Conservation (phyloP, 2,888 invertebrate species). For the Aphidius colemani region DNA sequence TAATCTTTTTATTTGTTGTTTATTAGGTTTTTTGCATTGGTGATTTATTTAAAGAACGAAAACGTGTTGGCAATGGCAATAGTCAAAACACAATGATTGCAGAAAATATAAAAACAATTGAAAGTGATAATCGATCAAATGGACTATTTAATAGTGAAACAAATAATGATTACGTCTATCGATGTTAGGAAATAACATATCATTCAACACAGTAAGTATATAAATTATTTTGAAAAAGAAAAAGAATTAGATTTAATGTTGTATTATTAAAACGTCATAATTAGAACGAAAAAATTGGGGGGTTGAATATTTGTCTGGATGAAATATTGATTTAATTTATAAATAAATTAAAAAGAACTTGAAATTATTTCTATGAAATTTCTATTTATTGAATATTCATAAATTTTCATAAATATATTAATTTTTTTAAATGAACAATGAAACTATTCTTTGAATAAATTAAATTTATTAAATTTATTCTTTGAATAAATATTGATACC, state of each 20-base stretch:
- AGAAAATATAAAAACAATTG: constrained; percentile 28
- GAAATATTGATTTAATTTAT: too few relatives aligned
- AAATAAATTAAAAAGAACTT: too few relatives aligned
- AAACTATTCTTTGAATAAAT: too few relatives aligned
- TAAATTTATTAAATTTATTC: too few relatives aligned
- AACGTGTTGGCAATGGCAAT: background rate
- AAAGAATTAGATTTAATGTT: constrained; percentile 30
- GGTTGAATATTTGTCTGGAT: too few relatives aligned
- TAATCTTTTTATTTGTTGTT: constrained; percentile 4
- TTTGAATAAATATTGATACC: too few relatives aligned
- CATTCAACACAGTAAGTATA: background rate
- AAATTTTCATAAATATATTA: too few relatives aligned
- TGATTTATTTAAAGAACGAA: constrained; percentile 47
- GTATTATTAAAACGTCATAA: background rate
- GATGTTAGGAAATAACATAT: constrained; percentile 33
- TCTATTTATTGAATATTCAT: too few relatives aligned
- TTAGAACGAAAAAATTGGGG: too few relatives aligned
- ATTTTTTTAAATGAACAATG: too few relatives aligned
- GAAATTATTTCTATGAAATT: too few relatives aligned
- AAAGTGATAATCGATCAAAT: constrained; percentile 49
- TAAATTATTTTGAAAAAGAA: constrained; percentile 5
- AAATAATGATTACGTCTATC: constrained; percentile 51
- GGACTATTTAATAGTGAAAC: constrained; percentile 60
- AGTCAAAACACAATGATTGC: background rate
- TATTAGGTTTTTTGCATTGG: constrained; percentile 48